Base-by-base conservation (phyloP, 2,113 vertebrate genomes). In the Alethe castanea region DNA sequence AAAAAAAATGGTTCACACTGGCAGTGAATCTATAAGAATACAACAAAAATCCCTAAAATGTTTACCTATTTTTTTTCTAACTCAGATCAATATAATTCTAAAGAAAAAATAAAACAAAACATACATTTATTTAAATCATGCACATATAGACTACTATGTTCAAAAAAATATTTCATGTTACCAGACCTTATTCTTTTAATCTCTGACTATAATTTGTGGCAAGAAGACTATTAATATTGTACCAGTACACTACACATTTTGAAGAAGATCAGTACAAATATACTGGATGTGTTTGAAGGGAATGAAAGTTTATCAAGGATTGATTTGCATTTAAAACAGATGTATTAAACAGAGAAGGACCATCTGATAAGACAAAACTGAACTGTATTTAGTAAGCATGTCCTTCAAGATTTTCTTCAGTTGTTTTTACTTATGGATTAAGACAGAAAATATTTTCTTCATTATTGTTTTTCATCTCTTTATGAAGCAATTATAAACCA, bases 401-500 rank as follows among this genome's bases (percentile, higher is more conserved):
- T 70, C 82, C 38, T 95, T 92, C 96, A 86, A 70, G 26, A 40
- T 71, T 92, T 83, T 78, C 56, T 82, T 66, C 56, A 36, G 19
- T 40, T 80, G 65, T 59, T 94, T 87, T 77, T 66, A 83, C 28
- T 70, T 56, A 33, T 0, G 73, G 42, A 66, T 77, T 66, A 74
- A 71, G 74, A 86, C 0, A 82, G 50, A 83, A 89, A 81, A 62
- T 47, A 52, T 24, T 86, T 93, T 83, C 26, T 28, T 47, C 14
- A 22, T 57, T 31, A 36, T 11, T 70, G 52, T 64, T 96, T 91
- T 90, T 64, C 83, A 81, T 72, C 52, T 86, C 72, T 86, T 91
- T 88, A 84, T 62, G 47, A 95, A 92, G 76, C 19, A 88, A 93
- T 89, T 86, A 86, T 40, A 86, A 86, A 92, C 78, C 33, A 60